Conservation (phyloP, 2,888 invertebrate genomes). For the Dione vanillae region DNA sequence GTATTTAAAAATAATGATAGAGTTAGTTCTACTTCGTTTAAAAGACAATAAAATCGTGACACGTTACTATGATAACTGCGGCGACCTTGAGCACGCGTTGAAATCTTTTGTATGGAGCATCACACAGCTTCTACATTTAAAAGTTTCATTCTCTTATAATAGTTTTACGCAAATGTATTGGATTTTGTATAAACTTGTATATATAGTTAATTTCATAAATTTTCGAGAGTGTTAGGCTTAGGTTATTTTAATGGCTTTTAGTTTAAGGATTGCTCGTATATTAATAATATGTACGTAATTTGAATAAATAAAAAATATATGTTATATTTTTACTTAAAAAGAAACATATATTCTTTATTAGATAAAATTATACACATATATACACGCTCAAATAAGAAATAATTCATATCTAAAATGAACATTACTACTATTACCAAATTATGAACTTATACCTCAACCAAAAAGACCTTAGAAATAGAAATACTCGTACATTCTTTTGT, state of each 20-base stretch:
- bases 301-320: too few species aligned
- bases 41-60: conserved; percentile 32
- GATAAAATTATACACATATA: too few species aligned
- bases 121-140: conserved; percentile 20
- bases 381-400: too few species aligned
- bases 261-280: too few species aligned
- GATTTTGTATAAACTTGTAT: too few species aligned
- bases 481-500: background rate
- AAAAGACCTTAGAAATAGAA: background rate
- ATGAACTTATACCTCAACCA: background rate
- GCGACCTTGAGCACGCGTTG: conserved; percentile 43
- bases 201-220: too few species aligned
- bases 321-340: too few species aligned
- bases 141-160: background rate
- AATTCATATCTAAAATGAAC: too few species aligned
- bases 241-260: too few species aligned
- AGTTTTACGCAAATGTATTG: background rate
- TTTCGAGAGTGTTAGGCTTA: too few species aligned
- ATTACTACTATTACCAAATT: background rate
- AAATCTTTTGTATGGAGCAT: conserved; percentile 50
- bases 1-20: background rate
- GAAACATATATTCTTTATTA: too few species aligned
- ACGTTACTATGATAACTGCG: conserved; percentile 15
- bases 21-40: background rate
- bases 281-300: too few species aligned